These are phyloP conservation scores for Ephialtes manifestator DNA, from an alignment of 2,888 invertebrate genomes.

Conservation along the genomic window DNA sequence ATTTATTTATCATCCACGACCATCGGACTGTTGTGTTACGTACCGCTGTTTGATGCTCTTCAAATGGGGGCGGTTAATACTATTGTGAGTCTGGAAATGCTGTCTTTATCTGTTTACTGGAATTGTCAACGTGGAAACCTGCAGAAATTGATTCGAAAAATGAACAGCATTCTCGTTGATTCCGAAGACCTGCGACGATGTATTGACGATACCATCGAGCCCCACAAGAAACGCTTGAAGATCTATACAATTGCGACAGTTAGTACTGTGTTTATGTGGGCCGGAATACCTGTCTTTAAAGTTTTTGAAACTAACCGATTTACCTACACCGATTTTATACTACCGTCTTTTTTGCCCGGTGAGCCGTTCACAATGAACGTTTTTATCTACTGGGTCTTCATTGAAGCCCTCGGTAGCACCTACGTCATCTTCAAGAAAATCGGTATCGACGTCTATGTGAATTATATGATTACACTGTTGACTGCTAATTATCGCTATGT, in stretches of 20 bases:
- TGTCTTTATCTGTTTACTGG: conserved; percentile 68
- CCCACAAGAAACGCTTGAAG: conserved; percentile 67
- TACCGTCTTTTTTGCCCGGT: conserved; percentile 71
- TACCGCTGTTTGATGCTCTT: conserved; percentile 57
- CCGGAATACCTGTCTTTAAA: conserved; percentile 33
- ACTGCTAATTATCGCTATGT: conserved; percentile 75
- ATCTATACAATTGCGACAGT: conserved; percentile 66
- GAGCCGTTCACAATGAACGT: conserved; percentile 56
- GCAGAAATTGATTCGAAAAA: conserved; percentile 65
- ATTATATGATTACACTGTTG: conserved; percentile 71
- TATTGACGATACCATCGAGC: conserved; percentile 57
- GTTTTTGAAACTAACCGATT: conserved; percentile 68
- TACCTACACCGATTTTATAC: conserved; percentile 68
- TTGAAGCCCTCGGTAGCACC: conserved; percentile 56
- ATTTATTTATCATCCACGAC: conserved; percentile 27
- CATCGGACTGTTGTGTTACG: conserved; percentile 52
- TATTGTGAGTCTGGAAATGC: conserved; percentile 64
- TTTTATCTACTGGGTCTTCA: conserved; percentile 64
- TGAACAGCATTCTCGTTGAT: conserved; percentile 67
- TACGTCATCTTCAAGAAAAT: conserved; percentile 69
- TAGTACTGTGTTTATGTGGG: conserved; percentile 64
- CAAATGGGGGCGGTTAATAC: conserved; percentile 66
- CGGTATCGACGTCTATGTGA: conserved; percentile 74
- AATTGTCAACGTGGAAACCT: conserved; percentile 63
- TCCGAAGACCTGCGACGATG: conserved; percentile 59